phyloP scores from a whole-genome alignment of 2,797 vertebrate species.

The Lutjanus campechanus region DNA sequence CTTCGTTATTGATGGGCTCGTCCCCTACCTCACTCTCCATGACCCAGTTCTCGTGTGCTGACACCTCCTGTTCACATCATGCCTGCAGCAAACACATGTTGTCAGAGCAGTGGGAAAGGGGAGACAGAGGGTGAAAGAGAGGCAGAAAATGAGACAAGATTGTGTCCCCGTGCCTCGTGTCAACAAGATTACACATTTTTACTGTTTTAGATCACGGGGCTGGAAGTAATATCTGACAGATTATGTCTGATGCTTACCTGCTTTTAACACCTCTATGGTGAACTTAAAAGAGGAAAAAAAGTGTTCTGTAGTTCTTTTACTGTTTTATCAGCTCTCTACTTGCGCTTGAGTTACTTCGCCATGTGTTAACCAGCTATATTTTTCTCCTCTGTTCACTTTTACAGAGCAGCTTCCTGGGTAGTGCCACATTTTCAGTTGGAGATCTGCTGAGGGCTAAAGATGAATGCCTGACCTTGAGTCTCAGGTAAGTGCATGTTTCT shows the following conservation, averaged over 20 bases:
- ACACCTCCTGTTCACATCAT: slow-evolving; percentile 69
- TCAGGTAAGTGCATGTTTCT: slow-evolving; percentile 87
- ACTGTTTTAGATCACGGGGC: slow-evolving; percentile 25
- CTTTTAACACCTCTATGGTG: neutral
- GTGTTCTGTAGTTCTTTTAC: neutral
- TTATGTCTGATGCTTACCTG: neutral
- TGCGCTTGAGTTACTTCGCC: neutral
- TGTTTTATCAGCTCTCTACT: neutral
- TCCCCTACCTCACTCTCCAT: slow-evolving; percentile 66
- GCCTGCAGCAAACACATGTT: slow-evolving; percentile 70
- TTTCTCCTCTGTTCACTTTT: slow-evolving; percentile 49
- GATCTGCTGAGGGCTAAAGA: slow-evolving; percentile 94
- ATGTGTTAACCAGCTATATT: neutral
- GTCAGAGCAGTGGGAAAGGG: slow-evolving; percentile 52
- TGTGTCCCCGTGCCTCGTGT: slow-evolving; percentile 12
- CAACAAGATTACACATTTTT: slow-evolving; percentile 1
- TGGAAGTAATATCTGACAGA: slow-evolving; percentile 21
- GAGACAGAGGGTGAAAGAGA: slow-evolving; percentile 45
- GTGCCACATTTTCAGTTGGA: slow-evolving; percentile 91
- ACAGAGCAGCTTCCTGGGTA: slow-evolving; percentile 94
- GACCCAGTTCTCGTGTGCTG: slow-evolving; percentile 80
- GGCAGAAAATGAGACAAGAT: slow-evolving; percentile 19
- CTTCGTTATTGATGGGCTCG: slow-evolving; percentile 76
- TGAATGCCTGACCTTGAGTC: slow-evolving; percentile 90
- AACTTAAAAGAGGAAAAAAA: neutral